A percentile compares a stretch with the other conserved stretches of the same genome.
Conservation (phyloP, 2,888 invertebrate species). For the Melanotus villosus region DNA sequence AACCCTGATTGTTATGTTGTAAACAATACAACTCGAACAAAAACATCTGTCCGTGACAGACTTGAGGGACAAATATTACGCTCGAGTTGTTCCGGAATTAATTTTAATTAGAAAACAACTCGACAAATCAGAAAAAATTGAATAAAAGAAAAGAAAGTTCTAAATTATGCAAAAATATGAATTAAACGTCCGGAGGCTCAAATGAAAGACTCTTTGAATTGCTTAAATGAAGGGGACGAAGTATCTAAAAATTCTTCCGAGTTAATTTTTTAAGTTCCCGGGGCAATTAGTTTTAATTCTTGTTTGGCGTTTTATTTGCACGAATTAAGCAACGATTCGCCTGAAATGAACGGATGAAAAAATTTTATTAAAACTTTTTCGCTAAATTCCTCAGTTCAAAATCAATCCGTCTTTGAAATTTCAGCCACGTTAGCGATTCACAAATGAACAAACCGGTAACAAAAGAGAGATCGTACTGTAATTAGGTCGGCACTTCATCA, state of each 20-base stretch:
- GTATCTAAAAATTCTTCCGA: not conserved
- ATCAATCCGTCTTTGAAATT: too few species aligned
- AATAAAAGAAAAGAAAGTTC: not conserved
- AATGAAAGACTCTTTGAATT: not conserved
- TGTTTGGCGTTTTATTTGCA: not conserved
- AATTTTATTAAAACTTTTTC: not conserved
- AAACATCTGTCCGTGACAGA: too few species aligned
- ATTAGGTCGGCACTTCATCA: not conserved
- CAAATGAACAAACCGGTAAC: not conserved
- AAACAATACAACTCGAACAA: too few species aligned
- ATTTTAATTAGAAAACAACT: conserved; percentile 11
- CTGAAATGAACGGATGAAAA: not conserved
- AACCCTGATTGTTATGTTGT: too few species aligned
- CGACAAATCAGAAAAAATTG: not conserved
- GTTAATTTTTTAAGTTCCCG: not conserved
- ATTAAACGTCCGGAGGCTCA: not conserved
- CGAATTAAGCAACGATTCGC: not conserved
- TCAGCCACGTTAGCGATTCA: not conserved
- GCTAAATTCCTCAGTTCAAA: too few species aligned
- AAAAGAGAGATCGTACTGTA: not conserved
- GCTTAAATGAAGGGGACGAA: not conserved
- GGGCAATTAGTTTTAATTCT: not conserved
- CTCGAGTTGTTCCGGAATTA: not conserved
- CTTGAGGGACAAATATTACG: conserved; percentile 9
- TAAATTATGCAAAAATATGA: not conserved